Evolutionary conservation across 1,140 invertebrate species (phyloP), one percentile per base, ranked within the genome.

Genomic region (Asbolus verrucosus): DNA sequence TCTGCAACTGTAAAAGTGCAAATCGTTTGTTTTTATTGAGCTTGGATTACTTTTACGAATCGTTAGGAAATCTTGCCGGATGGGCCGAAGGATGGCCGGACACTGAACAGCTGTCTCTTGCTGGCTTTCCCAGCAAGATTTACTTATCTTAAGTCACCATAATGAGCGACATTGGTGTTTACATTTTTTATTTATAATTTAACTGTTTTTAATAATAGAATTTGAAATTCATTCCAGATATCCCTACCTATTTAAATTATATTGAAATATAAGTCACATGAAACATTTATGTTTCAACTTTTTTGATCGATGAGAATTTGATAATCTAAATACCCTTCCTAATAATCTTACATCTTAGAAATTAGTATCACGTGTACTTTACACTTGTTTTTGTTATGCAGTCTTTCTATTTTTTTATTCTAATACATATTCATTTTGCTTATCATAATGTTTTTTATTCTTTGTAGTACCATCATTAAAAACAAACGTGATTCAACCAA

Each of bases 181-280:
- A 54, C 46, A 54, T n/a, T 54, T 54, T 46, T 54, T 54, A 54
- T 54, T 54, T 54, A 54, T 54, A 54, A 50, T 50, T 19, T 50
- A 50, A 50, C 24, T 50, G 43, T 50, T 2, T 14, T 21, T 54
- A 54, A 54, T 19, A 27, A 54, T 54, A 54, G 46, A 54, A 54
- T 24, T 36, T 36, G 27, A 30, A 30, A 5, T 30, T n/a, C n/a
- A n/a, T n/a, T n/a, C n/a, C n/a, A n/a, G n/a, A n/a, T n/a, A n/a
- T n/a, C n/a, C n/a, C n/a, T n/a, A n/a, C n/a, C n/a, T n/a, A n/a
- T n/a, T n/a, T n/a, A n/a, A n/a, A n/a, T n/a, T n/a, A n/a, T n/a
- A n/a, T n/a, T n/a, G n/a, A n/a, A n/a, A n/a, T n/a, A n/a, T n/a
- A n/a, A n/a, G n/a, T n/a, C n/a, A n/a, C n/a, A n/a, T 27, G 24